Base-by-base conservation (phyloP, 2,888 invertebrate genomes). In the Hyppa rectilinea region DNA sequence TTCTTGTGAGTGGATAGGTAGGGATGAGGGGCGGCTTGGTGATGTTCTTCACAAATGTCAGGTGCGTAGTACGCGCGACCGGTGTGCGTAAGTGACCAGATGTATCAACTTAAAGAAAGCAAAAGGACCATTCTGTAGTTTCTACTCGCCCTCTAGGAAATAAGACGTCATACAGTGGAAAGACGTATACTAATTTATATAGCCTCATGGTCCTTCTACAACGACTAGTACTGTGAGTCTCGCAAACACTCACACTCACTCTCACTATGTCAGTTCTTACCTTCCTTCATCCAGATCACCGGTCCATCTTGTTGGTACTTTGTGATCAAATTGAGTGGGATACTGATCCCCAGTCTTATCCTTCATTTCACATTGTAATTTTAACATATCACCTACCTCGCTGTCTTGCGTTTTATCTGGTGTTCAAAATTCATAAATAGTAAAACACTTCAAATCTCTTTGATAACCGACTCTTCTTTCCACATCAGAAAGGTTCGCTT, bases 401-500 rank as follows among this genome's bases (percentile, higher is more conserved):
- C 20, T 40, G 7, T 7, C 26, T 38, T 26, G 20, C 38, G 38
- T 38, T 12, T 4, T 7, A 1, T 1, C 47, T 26, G 12, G 12
- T 20, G 20, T 38, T 29, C 14, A 26, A 26, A 56, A 26, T 20
- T 7, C 20, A 40, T 29, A 40, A 38, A 36, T 5, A 47, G 58
- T 43, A 9, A 29, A 45, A 45, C n/a, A 4, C 5, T n/a, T 3
- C 14, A 29, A 5, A 29, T 45, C 45, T 29, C 1, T 45, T n/a
- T 45, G 29, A 20, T 59, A 58, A 60, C 2, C 26, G 0, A n/a
- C 2, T 62, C 29, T 34, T 36, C 14, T 61, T 40, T 29, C 7
- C 17, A 20, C 10, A 53, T 80, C 88, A 97, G 96, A 96, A 96
- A 93, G 97, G 97, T 34, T 95, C 97, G 10, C 92, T 97, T 17